Base-by-base conservation (phyloP, 64 coral and sea anemone genomes). In the Pachyseris speciosa region DNA sequence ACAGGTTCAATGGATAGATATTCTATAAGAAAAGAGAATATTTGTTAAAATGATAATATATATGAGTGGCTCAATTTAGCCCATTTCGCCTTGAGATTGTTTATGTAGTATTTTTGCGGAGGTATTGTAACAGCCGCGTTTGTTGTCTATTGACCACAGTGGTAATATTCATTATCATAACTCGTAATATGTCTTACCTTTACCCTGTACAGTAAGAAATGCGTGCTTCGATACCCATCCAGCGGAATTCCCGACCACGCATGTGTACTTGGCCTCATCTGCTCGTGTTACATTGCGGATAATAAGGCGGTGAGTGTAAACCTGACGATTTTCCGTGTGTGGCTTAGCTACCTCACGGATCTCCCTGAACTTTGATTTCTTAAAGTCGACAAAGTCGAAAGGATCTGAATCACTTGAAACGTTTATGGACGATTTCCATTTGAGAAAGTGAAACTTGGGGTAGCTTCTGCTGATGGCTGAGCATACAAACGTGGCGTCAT, bases 191-290 rank as follows among this genome's bases (percentile, higher is more conserved):
- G n/a, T n/a, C n/a, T n/a, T 90, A 90, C 87, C 60, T 79, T 90
- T 64, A 7, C 27, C 11, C 7, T 16, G 27, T 7, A 91, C 75
- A 32, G 42, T 83, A 27, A 91, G 86, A 40, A 75, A 74, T 37
- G 49, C 69, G 48, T 88, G 19, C 6, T 10, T 17, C 27, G 42
- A 74, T 25, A 75, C 85, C 29, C 33, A 80, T 60, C 68, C 51
- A 41, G 66, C 85, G 10, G 64, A 61, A 29, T 71, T 69, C 40
- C 89, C 49, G 26, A 84, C 89, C 67, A 91, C 31, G 36, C 89
- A 91, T 28, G 89, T 84, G 67, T 91, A 91, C 41, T 57, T 67
- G 37, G 77, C 89, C 25, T 91, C 77, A 45, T 91, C 89, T 37
- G 67, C 27, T 48, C 37, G 26, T n/a, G 33, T 84, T 7, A 91